Conservation (phyloP, 2,113 vertebrate species). For the Pontoporia blainvillei region DNA sequence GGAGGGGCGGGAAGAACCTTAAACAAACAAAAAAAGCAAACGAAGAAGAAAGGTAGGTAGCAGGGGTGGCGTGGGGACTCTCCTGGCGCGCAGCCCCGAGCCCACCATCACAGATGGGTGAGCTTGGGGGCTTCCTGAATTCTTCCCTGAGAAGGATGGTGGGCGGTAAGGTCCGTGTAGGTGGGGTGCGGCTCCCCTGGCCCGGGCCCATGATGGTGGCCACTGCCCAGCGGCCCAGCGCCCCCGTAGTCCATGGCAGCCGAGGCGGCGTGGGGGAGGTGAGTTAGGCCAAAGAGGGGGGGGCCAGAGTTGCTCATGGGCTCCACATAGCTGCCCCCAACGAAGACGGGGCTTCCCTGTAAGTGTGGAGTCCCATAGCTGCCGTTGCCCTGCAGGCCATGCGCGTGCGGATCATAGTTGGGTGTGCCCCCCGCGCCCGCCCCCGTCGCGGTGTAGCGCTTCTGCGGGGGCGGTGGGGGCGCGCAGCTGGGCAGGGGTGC, state of each 20-base stretch:
- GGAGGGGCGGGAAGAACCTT: conserved; percentile 72
- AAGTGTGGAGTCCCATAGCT: conserved; percentile 94
- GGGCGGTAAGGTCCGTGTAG: conserved; percentile 97
- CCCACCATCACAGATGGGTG: conserved; percentile 94
- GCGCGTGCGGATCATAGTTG: conserved; percentile 93
- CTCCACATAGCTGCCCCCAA: conserved; percentile 95
- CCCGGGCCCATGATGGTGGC: conserved; percentile 94
- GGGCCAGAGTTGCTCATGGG: conserved; percentile 92
- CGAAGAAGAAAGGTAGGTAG: conserved; percentile 57
- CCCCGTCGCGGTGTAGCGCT: conserved; percentile 90
- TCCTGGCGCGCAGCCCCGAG: conserved; percentile 78
- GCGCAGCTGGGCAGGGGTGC: conserved; percentile 91
- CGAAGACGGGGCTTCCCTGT: conserved; percentile 97
- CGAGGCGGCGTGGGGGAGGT: conserved; percentile 91
- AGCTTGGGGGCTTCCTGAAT: conserved; percentile 99
- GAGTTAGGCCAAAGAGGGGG: conserved; percentile 94
- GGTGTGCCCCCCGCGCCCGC: conserved; percentile 91
- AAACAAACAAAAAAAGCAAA: conserved; percentile 70
- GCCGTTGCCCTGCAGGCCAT: conserved; percentile 93
- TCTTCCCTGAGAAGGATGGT: conserved; percentile 99
- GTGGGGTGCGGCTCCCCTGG: conserved; percentile 94
- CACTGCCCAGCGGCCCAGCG: conserved; percentile 92
- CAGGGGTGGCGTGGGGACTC: conserved; percentile 67
- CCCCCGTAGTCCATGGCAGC: conserved; percentile 95
- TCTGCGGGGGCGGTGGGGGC: conserved; percentile 93